These are phyloP conservation scores for Charanyca ferruginea DNA, from an alignment of 2,888 invertebrate species.

Conservation along the genomic window DNA sequence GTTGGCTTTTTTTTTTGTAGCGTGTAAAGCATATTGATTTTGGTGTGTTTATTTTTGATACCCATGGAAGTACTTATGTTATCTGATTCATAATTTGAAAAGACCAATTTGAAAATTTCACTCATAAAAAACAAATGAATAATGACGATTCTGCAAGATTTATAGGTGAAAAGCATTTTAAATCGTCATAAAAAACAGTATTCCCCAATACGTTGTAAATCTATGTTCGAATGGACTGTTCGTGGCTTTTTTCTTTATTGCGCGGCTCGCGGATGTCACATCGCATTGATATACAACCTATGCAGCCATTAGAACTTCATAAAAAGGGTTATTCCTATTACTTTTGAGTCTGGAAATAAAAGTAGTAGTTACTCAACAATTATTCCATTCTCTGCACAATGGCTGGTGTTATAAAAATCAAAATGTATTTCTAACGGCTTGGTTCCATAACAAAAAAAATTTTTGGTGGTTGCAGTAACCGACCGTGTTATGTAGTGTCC, in stretches of 20 bases:
- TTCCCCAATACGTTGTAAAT: conserved; percentile 53
- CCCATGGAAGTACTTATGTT: neutral
- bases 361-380: conserved; percentile 1
- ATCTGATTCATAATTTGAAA: neutral
- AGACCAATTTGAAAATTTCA: too few species aligned
- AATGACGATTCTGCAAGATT: conserved; percentile 22
- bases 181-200: conserved; percentile 37
- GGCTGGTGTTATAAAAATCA: neutral
- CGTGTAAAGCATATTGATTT: conserved; percentile 53
- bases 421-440: conserved; percentile 3
- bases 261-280: conserved; percentile 53
- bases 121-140: conserved; percentile 19
- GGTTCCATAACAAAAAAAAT: neutral
- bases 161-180: conserved; percentile 42
- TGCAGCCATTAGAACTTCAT: conserved; percentile 55
- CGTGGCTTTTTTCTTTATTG: conserved; percentile 59
- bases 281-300: conserved; percentile 50
- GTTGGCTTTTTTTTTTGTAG: conserved; percentile 46
- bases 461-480: neutral
- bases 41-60: conserved; percentile 10
- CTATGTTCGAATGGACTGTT: conserved; percentile 58
- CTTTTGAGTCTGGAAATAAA: conserved; percentile 7
- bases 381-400: neutral
- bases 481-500: too few species aligned
- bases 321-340: conserved; percentile 47